phyloP scores from a whole-genome alignment of 2,113 vertebrate species.

The Phyllostomus hastatus region DNA sequence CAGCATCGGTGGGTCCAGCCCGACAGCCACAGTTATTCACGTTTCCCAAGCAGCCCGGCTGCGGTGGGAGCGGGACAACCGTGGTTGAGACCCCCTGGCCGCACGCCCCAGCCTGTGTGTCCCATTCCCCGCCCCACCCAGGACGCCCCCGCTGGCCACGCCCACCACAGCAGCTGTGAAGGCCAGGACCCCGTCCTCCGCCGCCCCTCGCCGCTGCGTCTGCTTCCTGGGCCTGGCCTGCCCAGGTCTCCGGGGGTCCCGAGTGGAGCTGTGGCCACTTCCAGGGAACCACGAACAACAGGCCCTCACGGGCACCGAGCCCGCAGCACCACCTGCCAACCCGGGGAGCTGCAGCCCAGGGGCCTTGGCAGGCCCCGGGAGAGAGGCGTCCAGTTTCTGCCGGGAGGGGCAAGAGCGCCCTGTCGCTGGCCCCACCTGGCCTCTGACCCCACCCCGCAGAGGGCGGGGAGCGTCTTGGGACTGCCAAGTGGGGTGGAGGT shows the following conservation, averaged over 20 bases:
- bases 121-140: neutral
- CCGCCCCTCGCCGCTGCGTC: accelerated
- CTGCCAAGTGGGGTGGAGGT: no score
- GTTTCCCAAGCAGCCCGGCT: neutral
- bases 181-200: accelerated
- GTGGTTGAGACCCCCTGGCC: neutral
- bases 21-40: neutral
- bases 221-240: no score
- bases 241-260: neutral
- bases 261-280: neutral
- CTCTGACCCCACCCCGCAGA: no score
- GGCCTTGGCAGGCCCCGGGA: neutral
- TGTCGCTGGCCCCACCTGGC: neutral
- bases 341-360: no score
- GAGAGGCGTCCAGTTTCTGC: neutral
- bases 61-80: accelerated
- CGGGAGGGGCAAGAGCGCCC: neutral
- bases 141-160: neutral
- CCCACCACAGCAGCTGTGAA: accelerated
- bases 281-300: neutral
- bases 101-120: neutral
- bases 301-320: no score
- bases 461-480: accelerated
- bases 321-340: accelerated
- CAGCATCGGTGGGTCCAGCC: neutral